Evolutionary conservation across 2,113 vertebrate genomes (phyloP), one percentile per base, ranked within the genome.

Genomic region (Protobothrops flavoviridis): DNA sequence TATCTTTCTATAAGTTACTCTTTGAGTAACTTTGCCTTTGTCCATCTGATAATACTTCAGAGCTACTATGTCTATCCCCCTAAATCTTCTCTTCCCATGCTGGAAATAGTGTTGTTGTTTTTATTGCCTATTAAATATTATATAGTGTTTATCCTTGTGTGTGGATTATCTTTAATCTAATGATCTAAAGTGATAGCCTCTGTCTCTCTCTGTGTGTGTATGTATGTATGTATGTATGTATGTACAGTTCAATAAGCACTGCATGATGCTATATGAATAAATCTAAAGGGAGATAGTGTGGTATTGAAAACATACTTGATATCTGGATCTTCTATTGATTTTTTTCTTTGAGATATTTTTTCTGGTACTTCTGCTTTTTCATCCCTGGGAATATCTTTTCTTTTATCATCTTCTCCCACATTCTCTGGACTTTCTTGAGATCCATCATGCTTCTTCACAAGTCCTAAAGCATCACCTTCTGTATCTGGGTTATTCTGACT

Each of bases 251-350:
- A 24, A 93, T 93, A 59, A 24, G 91, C 87, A 29, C 93, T 52
- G 4, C 23, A 90, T 9, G 12, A 88, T 87, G 69, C 21, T 89
- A 74, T 85, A 92, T 21, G 52, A 94, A 93, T 1, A 0, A 33
- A 39, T 10, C 43, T 52, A 91, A n/a, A 1, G 5, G 85, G 26
- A 86, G 24, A 87, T 1, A 3, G 29, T 90, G 17, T 17, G 3
- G 33, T 10, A 9, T 89, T 86, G 53, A 56, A 55, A 43, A n/a
- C 95, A 94, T 96, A 97, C 97, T 94, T 95, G 95, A 39, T 55
- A 17, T 26, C 15, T 87, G 93, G 86, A n/a, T 93, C 50, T 74
- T 91, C 64, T 55, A 50, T 52, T 81, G 96, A 86, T 13, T 90
- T n/a, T 94, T 95, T 94, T 20, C 90, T 90, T 91, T 94, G 91